Percentiles rank a stretch among this genome's conserved stretches.
These are phyloP conservation scores for Cremastinae sp. DNA, from an alignment of 2,888 invertebrate genomes.

Conservation along the genomic window DNA sequence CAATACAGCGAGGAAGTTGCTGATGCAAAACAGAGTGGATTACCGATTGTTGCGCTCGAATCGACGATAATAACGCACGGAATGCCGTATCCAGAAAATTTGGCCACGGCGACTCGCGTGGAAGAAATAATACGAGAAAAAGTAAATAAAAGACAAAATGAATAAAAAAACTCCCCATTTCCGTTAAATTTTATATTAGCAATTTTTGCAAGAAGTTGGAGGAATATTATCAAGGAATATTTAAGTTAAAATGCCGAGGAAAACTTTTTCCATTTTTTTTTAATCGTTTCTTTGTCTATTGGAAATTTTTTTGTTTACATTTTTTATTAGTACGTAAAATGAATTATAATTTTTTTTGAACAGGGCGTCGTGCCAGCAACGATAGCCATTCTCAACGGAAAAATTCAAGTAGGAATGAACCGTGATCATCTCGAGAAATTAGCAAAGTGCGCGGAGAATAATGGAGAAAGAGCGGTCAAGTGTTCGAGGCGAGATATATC, in stretches of 20 bases:
- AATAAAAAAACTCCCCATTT: background rate
- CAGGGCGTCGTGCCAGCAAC: slow-evolving; percentile 95
- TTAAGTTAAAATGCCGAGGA: no score
- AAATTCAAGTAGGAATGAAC: slow-evolving; percentile 89
- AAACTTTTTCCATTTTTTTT: no score
- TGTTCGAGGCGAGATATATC: slow-evolving; percentile 94
- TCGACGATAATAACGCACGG: slow-evolving; percentile 99
- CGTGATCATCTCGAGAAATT: slow-evolving; percentile 85
- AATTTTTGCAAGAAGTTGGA: no score
- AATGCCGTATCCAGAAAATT: slow-evolving; percentile 96
- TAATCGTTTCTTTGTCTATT: background rate
- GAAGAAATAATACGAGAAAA: slow-evolving; percentile 88
- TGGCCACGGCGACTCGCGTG: slow-evolving; percentile 90
- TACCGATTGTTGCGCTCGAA: slow-evolving; percentile 95
- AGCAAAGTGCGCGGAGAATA: slow-evolving; percentile 80
- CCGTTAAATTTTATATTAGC: background rate
- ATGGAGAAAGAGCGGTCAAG: slow-evolving; percentile 84
- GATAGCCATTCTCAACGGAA: slow-evolving; percentile 92
- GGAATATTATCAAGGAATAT: no score
- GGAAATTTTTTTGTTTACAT: background rate
- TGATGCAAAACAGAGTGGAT: slow-evolving; percentile 83
- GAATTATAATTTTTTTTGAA: slow-evolving; percentile 45
- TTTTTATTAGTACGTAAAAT: no score
- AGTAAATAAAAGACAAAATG: slow-evolving; percentile 79
- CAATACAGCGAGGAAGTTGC: slow-evolving; percentile 83